Conservation (phyloP, 2,888 invertebrate species). For the Aphodius sticticus region DNA sequence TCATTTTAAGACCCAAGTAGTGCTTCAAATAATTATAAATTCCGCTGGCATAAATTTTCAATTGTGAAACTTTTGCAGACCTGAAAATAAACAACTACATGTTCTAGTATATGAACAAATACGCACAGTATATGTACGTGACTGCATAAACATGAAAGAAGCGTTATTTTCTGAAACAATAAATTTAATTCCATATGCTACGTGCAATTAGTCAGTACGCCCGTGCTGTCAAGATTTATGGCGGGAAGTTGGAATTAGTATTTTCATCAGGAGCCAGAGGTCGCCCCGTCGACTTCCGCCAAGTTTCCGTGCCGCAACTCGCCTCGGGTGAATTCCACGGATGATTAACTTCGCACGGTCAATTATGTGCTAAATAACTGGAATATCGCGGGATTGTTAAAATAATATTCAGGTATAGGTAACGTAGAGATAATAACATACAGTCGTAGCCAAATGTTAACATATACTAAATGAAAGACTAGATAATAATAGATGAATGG, state of each 20-base stretch:
- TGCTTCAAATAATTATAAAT: no score
- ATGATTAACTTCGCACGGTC: background rate
- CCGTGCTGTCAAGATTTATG: conserved; percentile 18
- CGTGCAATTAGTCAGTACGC: conserved; percentile 17
- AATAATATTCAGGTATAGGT: background rate
- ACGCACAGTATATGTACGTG: no score
- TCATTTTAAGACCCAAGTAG: no score
- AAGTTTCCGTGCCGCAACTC: conserved; percentile 12
- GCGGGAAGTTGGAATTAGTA: conserved; percentile 21
- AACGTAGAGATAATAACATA: no score
- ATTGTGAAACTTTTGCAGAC: no score
- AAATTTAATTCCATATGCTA: conserved; percentile 13
- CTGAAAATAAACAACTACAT: no score
- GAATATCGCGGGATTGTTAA: background rate
- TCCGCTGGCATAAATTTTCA: no score
- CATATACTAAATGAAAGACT: no score
- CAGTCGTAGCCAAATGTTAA: no score
- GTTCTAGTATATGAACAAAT: no score
- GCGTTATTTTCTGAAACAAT: background rate
- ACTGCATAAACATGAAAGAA: no score
- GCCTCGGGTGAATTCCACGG: conserved; percentile 8
- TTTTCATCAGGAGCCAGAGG: conserved; percentile 13
- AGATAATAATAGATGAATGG: no score
- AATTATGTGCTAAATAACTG: background rate
- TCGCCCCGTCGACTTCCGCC: conserved; percentile 6